Evolutionary conservation across 2,113 vertebrate genomes (phyloP), one percentile per base, ranked within the genome.

Genomic region (Terrapene triunguis): DNA sequence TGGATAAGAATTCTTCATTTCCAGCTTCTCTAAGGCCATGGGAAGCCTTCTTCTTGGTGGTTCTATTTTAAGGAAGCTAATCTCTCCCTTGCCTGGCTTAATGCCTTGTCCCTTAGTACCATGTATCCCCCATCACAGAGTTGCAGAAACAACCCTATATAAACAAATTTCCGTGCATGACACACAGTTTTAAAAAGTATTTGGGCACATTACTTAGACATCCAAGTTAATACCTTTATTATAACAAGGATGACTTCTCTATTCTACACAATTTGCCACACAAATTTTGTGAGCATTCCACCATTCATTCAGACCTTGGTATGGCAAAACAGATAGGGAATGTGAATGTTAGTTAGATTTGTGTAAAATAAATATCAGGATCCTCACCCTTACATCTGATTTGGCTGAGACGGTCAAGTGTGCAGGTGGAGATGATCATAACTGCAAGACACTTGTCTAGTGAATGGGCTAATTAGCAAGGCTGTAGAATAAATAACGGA

Each of bases 341-440:
- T 84, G 25, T 42, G 57, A 92, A 91, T 89, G 32, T 10, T 54
- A 65, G 86, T 87, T 88, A 47, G 42, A 74, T 93, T 93, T 94
- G 1, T 2, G 50, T 54, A 85, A 95, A 93, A 95, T 3, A 24
- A 87, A 4, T 62, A 24, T 25, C 22, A 44, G 42, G 38, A 76
- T 76, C 72, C 11, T 44, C 72, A 44, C 22, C 72, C 6, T 44
- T 14, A 44, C 12, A 25, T 44, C 24, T 76, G 38, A 76, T 76
- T 44, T 80, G 32, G 42, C 81, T 83, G 44, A 55, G 83, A 87
- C 10, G 51, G 76, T 95, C 85, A 88, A 96, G 89, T 94, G 47
- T 96, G 47, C 94, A 93, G 89, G 90, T 95, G 89, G 90, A 97
- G 59, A 95, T 86, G 92, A 92, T 84, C 94, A 90, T 29, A 95